phyloP scores from a whole-genome alignment of 2,113 vertebrate species.

The Lonchura striata region DNA sequence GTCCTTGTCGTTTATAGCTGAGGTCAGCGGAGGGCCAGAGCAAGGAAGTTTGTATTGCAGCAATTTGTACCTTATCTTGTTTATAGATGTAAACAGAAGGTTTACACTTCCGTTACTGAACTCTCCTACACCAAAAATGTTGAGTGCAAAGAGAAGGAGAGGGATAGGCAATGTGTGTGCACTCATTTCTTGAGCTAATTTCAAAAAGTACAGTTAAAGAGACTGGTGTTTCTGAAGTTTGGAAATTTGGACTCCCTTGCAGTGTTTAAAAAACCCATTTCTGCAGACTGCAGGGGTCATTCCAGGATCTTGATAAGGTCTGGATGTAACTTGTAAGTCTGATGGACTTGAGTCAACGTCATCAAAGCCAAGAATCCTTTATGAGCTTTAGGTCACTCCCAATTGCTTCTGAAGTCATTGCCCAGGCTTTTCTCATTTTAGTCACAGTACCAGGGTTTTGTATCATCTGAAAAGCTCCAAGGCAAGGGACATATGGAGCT shows the following conservation, averaged over 20 bases:
- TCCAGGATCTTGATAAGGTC: not conserved
- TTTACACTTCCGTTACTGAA: slow-evolving; percentile 29
- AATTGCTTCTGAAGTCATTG: slow-evolving; percentile 42
- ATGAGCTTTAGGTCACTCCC: slow-evolving; percentile 36
- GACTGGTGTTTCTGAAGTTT: not conserved
- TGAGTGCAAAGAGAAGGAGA: not conserved
- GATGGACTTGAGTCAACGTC: not conserved
- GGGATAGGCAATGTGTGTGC: not conserved
- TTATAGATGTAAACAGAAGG: slow-evolving; percentile 61
- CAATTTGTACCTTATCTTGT: slow-evolving; percentile 65
- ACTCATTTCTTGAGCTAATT: not conserved
- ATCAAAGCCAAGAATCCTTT: not conserved
- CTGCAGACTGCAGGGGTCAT: not conserved
- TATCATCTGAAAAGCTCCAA: slow-evolving; percentile 41
- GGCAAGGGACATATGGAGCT: slow-evolving; percentile 39
- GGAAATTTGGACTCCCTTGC: not conserved
- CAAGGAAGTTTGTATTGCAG: slow-evolving; percentile 62
- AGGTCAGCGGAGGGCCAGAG: slow-evolving; percentile 51
- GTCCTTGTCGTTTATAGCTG: slow-evolving; percentile 10
- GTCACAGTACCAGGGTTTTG: slow-evolving; percentile 30
- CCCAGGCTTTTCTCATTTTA: slow-evolving; percentile 40
- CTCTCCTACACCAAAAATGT: not conserved
- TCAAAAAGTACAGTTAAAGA: not conserved
- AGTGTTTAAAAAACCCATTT: not conserved
- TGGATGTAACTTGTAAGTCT: not conserved